These are phyloP conservation scores for Metaphire vulgaris DNA, from an alignment of 1,140 invertebrate genomes.

Conservation along the genomic window DNA sequence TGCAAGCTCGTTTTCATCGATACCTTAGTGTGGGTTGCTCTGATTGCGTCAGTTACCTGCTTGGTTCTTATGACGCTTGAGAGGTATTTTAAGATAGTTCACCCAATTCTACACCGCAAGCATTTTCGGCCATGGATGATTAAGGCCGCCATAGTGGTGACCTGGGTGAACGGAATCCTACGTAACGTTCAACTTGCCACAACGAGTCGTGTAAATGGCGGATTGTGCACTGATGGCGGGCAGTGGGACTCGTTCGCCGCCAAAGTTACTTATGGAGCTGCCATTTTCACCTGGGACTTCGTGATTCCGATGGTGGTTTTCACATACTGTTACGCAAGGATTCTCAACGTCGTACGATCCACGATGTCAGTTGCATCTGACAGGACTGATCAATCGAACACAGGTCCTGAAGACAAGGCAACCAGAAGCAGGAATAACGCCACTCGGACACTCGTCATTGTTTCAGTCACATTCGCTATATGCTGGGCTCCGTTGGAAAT, in stretches of 20 bases:
- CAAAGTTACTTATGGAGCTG: neutral
- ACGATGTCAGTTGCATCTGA: neutral
- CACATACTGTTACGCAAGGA: neutral
- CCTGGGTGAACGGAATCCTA: neutral
- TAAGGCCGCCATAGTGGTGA: neutral
- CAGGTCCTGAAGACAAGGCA: neutral
- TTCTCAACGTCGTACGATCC: neutral
- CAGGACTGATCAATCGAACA: neutral
- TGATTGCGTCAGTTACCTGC: neutral
- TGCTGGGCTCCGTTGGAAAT: neutral
- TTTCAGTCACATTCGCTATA: neutral
- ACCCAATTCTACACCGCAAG: neutral
- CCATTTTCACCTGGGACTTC: neutral
- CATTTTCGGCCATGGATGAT: neutral
- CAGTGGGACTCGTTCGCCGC: neutral
- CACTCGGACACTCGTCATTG: neutral
- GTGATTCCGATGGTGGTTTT: neutral
- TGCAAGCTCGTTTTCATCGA: neutral
- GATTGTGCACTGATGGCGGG: neutral
- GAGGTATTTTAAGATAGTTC: neutral
- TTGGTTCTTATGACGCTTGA: neutral
- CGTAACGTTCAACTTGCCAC: neutral
- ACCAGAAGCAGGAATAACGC: neutral
- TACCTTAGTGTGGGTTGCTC: neutral
- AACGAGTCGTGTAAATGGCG: neutral